These are phyloP conservation scores for Myocastor coypus DNA, from an alignment of 2,113 vertebrate species.

Conservation along the genomic window DNA sequence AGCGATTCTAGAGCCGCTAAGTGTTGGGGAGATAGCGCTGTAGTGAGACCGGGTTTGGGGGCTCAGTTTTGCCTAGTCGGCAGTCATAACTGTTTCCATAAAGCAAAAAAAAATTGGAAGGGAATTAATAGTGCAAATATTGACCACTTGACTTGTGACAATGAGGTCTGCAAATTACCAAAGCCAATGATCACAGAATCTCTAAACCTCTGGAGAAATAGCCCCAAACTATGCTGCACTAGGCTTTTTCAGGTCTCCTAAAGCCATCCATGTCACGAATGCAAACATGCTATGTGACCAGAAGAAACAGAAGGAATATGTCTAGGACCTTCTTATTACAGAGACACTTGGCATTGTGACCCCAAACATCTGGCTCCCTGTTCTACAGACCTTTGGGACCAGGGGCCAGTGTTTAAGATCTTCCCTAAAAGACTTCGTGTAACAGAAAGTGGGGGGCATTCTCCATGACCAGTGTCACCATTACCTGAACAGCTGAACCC, in stretches of 20 bases:
- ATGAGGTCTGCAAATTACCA: neutral
- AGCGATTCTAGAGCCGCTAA: neutral
- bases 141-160: neutral
- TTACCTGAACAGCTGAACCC: neutral
- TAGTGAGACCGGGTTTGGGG: neutral
- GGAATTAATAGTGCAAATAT: neutral
- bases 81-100: neutral
- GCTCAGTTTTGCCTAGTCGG: neutral
- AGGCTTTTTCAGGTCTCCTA: neutral
- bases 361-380: neutral
- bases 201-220: neutral
- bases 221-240: rapidly evolving
- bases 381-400: neutral
- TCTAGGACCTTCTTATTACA: neutral
- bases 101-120: neutral
- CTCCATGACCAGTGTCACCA: neutral
- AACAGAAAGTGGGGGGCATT: neutral
- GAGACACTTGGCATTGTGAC: neutral
- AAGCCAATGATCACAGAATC: neutral
- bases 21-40: neutral
- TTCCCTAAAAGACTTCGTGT: neutral
- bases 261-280: neutral
- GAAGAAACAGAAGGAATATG: neutral
- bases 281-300: neutral
- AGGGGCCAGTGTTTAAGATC: neutral